Base-by-base conservation (phyloP, 2,888 invertebrate species). In the Argyra leucocephala region DNA sequence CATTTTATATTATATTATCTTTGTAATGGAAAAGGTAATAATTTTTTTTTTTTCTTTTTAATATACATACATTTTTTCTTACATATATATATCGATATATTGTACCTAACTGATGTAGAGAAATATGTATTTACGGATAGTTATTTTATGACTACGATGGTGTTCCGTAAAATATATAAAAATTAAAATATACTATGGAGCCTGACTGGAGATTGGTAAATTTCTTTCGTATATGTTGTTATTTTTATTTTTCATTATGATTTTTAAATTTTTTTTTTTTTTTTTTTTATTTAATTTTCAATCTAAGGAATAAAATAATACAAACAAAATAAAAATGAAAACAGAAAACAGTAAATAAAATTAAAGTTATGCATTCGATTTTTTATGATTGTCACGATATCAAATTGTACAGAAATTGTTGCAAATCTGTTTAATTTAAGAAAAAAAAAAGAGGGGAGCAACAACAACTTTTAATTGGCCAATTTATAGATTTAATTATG, bases 401-500 rank as follows among this genome's bases (percentile, higher is more conserved):
- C 48, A 48, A 48, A 48, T 18, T 12, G 5, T 48, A 48, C 48
- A 48, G 31, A 31, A 31, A 10, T 31, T 31, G 31, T 31, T 6
- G 12, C 7, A 31, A 31, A n/a, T n/a, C n/a, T n/a, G n/a, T n/a
- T n/a, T n/a, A n/a, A n/a, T n/a, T n/a, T n/a, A n/a, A n/a, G n/a
- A n/a, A n/a, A 77, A 77, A 22, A 24, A 60, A 68, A 78, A 77
- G 31, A 31, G 31, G 31, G 31, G 31, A 31, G 31, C 31, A 10
- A 31, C 31, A 31, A 31, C 31, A 31, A 31, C 31, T 31, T 79
- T 79, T 79, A 79, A 79, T 79, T 79, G 78, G 78, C 76, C 78
- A 77, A 78, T 78, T 79, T 79, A 79, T 79, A 79, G 78, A 78
- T 79, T 79, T 79, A 79, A 79, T 79, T 79, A 79, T 78, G 78